Evolutionary conservation across 1,140 invertebrate genomes (phyloP).

Genomic region (Drosophila sp.): DNA sequence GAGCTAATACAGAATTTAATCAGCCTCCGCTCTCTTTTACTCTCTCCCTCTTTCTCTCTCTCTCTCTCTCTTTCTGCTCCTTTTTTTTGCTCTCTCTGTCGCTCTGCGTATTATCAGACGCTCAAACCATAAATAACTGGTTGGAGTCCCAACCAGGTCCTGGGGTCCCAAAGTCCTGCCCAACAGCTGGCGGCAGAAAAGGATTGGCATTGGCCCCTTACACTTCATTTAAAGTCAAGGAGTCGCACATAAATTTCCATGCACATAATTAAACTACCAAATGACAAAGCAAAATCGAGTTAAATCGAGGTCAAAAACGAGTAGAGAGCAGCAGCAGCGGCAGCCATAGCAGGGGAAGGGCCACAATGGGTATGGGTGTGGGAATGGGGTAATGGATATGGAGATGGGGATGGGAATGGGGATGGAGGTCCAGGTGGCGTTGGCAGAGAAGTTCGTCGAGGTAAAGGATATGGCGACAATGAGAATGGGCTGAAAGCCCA

Average conservation of each 20-base stretch:
- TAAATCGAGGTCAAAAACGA: constrained; percentile 67
- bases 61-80: background rate
- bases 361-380: background rate
- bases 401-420: background rate
- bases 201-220: constrained; percentile 69
- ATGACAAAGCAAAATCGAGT: constrained; percentile 79
- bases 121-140: constrained; percentile 67
- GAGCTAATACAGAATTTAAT: constrained; percentile 80
- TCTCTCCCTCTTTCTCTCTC: background rate
- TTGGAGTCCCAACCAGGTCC: constrained; percentile 32
- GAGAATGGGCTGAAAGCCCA: background rate
- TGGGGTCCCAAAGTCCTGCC: constrained; percentile 23
- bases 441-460: background rate
- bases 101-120: constrained; percentile 65
- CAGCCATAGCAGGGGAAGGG: background rate
- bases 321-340: constrained; percentile 14
- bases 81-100: background rate
- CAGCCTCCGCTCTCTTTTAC: constrained; percentile 37
- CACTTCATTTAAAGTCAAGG: constrained; percentile 80
- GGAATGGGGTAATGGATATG: no score
- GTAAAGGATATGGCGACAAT: background rate
- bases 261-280: constrained; percentile 79
- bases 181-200: constrained; percentile 72
- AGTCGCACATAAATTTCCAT: constrained; percentile 81
- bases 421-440: background rate